Evolutionary conservation across 2,888 invertebrate species (phyloP).

Genomic region (Pogonocherus hispidulus): DNA sequence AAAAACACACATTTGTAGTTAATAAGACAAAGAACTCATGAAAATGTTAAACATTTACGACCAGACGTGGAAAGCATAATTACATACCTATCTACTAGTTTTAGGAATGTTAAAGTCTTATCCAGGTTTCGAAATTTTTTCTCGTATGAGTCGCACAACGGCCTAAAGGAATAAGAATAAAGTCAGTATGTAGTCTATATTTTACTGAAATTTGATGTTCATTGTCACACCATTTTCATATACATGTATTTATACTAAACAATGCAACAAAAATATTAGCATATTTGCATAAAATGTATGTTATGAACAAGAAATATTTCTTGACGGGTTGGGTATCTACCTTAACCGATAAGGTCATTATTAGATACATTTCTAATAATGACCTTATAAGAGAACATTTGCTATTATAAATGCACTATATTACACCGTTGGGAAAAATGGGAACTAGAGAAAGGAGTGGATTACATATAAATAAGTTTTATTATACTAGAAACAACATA

Average conservation of each 20-base stretch:
- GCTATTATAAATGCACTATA: too few relatives aligned
- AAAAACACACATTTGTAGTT: neutral
- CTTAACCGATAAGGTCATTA: neutral
- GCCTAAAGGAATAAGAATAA: constrained; percentile 17
- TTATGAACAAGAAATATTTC: too few relatives aligned
- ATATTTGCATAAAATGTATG: too few relatives aligned
- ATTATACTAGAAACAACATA: too few relatives aligned
- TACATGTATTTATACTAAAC: too few relatives aligned
- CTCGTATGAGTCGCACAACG: constrained; percentile 4
- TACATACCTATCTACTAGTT: constrained; percentile 32
- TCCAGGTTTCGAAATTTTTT: constrained; percentile 27
- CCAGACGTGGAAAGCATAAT: constrained; percentile 13
- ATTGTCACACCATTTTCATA: too few relatives aligned
- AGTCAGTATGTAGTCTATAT: constrained; percentile 1
- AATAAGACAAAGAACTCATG: constrained; percentile 6
- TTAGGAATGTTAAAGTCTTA: constrained; percentile 25
- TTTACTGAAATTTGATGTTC: neutral
- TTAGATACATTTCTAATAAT: too few relatives aligned
- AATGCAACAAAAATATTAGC: too few relatives aligned
- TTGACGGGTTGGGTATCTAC: too few relatives aligned
- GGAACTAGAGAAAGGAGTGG: too few relatives aligned
- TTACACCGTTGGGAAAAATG: too few relatives aligned
- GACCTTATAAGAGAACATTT: too few relatives aligned
- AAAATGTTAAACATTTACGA: constrained; percentile 24
- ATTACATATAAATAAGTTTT: neutral